Percentiles rank a stretch among this genome's conserved stretches.
Conservation (phyloP, 2,113 vertebrate genomes). For the Nothocercus julius region DNA sequence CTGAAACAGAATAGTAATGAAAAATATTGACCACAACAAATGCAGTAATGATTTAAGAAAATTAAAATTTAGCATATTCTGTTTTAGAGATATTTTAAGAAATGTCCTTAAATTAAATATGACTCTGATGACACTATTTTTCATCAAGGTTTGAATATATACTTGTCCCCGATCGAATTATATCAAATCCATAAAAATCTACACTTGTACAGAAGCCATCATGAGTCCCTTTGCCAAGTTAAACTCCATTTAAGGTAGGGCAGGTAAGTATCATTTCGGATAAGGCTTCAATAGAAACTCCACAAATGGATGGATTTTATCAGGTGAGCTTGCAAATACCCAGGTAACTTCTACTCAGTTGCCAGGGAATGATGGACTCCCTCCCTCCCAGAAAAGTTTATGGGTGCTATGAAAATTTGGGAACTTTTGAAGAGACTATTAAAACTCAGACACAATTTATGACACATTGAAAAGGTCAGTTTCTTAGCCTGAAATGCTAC, state of each 20-base stretch:
- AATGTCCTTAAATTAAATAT: neutral
- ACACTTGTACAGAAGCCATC: neutral
- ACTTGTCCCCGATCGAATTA: neutral
- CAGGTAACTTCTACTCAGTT: neutral
- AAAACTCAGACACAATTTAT: neutral
- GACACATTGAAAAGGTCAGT: neutral
- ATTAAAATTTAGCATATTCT: neutral
- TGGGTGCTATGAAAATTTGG: no score
- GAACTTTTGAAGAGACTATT: fast-evolving
- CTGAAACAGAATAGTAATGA: neutral
- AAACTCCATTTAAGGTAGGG: neutral
- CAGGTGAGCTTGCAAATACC: neutral
- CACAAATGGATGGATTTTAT: neutral
- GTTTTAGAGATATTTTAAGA: neutral
- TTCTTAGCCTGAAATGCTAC: neutral
- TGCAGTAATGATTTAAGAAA: neutral
- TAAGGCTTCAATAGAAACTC: neutral
- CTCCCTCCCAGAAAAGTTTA: no score
- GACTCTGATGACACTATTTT: neutral
- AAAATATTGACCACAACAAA: neutral
- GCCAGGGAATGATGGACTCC: neutral
- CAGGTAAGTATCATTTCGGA: neutral
- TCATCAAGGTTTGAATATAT: neutral
- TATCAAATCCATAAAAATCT: neutral
- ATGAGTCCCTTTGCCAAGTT: neutral